These are phyloP conservation scores for Rhipidura dahli DNA, from an alignment of 2,113 vertebrate genomes.

Conservation along the genomic window DNA sequence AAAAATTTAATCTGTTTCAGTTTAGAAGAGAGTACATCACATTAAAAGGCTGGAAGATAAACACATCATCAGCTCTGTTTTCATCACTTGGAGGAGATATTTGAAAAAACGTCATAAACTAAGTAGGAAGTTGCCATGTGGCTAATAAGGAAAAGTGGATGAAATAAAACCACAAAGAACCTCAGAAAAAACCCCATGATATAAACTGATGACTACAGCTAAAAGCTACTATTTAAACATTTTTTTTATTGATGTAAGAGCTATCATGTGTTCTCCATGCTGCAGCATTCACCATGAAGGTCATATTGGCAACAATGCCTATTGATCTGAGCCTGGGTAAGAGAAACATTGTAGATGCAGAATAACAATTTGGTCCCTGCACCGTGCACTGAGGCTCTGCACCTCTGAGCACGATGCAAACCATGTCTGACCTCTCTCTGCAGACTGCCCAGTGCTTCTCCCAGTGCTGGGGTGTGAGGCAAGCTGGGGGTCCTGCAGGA, in stretches of 20 bases:
- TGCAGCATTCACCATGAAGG: not conserved
- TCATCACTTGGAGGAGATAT: not conserved
- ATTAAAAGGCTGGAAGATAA: not conserved
- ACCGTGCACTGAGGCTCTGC: too few species aligned
- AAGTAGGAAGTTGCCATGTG: constrained; percentile 20
- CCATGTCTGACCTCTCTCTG: not conserved
- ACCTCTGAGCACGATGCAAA: not conserved
- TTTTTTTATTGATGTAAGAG: constrained; percentile 1
- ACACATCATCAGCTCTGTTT: not conserved
- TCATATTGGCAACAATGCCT: not conserved
- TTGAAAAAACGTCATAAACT: constrained; percentile 33
- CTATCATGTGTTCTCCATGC: constrained; percentile 25
- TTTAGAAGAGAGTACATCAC: not conserved
- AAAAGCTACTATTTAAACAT: constrained; percentile 40
- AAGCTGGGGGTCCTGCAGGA: not conserved
- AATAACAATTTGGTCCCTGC: not conserved
- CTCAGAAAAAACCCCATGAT: not conserved
- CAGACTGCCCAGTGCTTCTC: not conserved
- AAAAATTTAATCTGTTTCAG: not conserved
- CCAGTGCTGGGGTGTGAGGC: fast-evolving
- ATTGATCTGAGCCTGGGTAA: not conserved
- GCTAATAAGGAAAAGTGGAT: constrained; percentile 4
- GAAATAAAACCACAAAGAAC: not conserved
- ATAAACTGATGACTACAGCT: not conserved
- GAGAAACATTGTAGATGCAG: not conserved